Conservation (phyloP, 2,113 vertebrate genomes). For the Glaucidium brasilianum region DNA sequence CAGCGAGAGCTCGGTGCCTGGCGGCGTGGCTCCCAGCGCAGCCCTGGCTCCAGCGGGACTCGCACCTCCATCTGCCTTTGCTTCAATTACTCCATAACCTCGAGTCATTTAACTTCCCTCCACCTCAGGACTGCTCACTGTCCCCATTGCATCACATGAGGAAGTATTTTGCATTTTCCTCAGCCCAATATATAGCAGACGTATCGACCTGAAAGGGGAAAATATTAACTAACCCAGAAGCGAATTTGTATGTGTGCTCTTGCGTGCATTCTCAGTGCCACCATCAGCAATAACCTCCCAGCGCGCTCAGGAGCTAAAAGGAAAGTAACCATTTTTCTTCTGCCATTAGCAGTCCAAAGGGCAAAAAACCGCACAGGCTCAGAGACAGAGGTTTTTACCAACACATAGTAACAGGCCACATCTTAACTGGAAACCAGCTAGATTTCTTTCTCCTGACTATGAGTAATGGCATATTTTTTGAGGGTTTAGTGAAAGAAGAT, state of each 20-base stretch:
- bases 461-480: neutral
- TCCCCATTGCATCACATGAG: neutral
- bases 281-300: neutral
- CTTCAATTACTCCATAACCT: rapidly evolving
- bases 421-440: neutral
- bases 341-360: neutral
- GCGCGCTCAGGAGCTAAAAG: rapidly evolving
- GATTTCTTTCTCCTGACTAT: neutral
- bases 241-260: rapidly evolving
- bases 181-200: neutral
- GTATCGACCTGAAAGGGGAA: neutral
- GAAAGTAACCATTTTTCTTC: neutral
- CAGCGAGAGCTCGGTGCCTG: neutral
- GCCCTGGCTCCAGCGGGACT: neutral
- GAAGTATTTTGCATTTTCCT: neutral
- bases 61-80: neutral
- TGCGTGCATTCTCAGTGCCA: neutral
- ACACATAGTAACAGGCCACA: neutral
- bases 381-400: neutral
- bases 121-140: neutral
- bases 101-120: neutral
- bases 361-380: neutral
- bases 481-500: neutral
- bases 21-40: neutral
- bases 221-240: neutral